Percentiles rank a stretch among this genome's conserved stretches.
Conservation (phyloP, 2,113 vertebrate species). For the Poeciliopsis turrubarensis region DNA sequence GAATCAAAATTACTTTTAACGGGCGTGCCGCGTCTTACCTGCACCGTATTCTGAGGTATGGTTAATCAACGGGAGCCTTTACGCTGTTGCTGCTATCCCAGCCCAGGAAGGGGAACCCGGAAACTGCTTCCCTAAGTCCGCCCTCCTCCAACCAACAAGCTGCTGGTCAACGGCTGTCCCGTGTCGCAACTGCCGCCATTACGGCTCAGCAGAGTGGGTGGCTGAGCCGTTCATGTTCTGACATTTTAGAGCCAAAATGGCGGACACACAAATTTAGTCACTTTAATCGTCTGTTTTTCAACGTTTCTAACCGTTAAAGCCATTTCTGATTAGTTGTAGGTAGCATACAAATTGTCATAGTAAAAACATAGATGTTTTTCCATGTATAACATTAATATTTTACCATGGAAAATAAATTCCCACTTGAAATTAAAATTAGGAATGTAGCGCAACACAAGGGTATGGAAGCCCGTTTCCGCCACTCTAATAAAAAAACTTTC, state of each 20-base stretch:
- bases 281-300: background rate
- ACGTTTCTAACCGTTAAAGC: background rate
- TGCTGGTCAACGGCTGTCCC: slow-evolving; percentile 3
- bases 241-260: slow-evolving; percentile 69
- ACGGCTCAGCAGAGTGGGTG: slow-evolving; percentile 32
- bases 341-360: no score
- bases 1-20: background rate
- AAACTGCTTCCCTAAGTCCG: slow-evolving; percentile 67
- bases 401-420: no score
- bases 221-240: fast-evolving
- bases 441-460: no score
- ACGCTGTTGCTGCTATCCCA: slow-evolving; percentile 67
- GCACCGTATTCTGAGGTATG: slow-evolving; percentile 49
- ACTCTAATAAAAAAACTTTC: no score
- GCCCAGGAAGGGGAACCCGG: slow-evolving; percentile 82
- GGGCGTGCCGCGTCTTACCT: slow-evolving; percentile 69
- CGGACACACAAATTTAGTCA: slow-evolving; percentile 29
- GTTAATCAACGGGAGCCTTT: slow-evolving; percentile 41
- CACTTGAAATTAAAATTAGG: no score
- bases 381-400: no score
- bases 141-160: slow-evolving; percentile 59
- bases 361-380: no score
- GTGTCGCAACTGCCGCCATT: slow-evolving; percentile 70
- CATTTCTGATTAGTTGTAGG: no score
- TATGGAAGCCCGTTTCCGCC: no score